Percentiles rank a stretch among this genome's conserved stretches.
Evolutionary conservation across 2,888 invertebrate genomes (phyloP).

Genomic region (Drosophila subsilvestris): DNA sequence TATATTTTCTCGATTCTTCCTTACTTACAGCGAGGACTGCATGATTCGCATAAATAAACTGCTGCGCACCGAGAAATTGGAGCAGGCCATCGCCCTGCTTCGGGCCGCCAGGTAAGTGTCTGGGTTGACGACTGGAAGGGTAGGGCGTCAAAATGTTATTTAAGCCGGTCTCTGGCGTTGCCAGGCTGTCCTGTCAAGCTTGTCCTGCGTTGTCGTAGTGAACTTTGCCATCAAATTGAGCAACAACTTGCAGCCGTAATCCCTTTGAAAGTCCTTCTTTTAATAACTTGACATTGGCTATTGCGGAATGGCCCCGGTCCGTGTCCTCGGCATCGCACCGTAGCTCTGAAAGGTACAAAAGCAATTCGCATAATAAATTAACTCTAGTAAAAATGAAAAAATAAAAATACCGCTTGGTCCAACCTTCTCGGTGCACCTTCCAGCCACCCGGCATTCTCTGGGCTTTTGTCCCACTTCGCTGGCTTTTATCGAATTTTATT

Average conservation of each 20-base stretch:
- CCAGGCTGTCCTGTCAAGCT: slow-evolving; percentile 1
- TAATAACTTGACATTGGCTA: slow-evolving; percentile 79
- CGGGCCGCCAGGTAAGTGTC: slow-evolving; percentile 89
- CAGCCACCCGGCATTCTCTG: neutral
- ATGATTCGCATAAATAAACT: slow-evolving; percentile 93
- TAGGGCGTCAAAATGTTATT: slow-evolving; percentile 16
- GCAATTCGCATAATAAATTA: slow-evolving; percentile 78
- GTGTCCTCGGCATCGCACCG: slow-evolving; percentile 19
- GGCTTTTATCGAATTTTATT: slow-evolving; percentile 31
- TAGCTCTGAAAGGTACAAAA: slow-evolving; percentile 50
- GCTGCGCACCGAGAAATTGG: slow-evolving; percentile 89
- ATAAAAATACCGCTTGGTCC: slow-evolving; percentile 14
- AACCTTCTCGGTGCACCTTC: neutral
- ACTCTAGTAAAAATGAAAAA: slow-evolving; percentile 51
- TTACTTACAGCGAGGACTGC: slow-evolving; percentile 89
- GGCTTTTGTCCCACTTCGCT: slow-evolving; percentile 18
- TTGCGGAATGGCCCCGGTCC: slow-evolving; percentile 29
- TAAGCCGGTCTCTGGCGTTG: neutral
- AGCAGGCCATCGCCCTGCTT: slow-evolving; percentile 91
- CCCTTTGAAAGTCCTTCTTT: slow-evolving; percentile 59
- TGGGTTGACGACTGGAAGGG: neutral
- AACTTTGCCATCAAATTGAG: slow-evolving; percentile 38
- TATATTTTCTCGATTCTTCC: slow-evolving; percentile 53
- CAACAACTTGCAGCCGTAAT: slow-evolving; percentile 54
- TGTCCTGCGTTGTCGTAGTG: slow-evolving; percentile 8